Evolutionary conservation across 2,888 invertebrate genomes (phyloP).

Genomic region (Sericinus montela): DNA sequence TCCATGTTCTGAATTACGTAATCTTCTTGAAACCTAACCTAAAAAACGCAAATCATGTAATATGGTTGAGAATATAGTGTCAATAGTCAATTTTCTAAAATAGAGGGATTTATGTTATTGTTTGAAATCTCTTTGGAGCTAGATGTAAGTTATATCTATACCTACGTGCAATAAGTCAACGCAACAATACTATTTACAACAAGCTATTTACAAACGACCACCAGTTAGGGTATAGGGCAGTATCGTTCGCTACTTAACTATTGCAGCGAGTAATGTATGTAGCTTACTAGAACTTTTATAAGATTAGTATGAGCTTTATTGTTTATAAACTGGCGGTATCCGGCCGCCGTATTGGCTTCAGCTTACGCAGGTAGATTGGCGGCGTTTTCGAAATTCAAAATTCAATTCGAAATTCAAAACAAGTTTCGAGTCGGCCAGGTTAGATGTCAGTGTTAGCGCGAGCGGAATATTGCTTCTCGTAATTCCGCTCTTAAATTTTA

Average conservation of each 20-base stretch:
- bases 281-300: too few relatives aligned
- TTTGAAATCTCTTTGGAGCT: not conserved
- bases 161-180: not conserved
- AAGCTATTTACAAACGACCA: too few relatives aligned
- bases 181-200: not conserved
- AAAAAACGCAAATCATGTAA: not conserved
- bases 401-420: too few relatives aligned
- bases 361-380: too few relatives aligned
- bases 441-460: too few relatives aligned
- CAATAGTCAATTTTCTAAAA: not conserved
- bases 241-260: not conserved
- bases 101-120: not conserved
- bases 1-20: not conserved
- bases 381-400: too few relatives aligned
- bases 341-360: not conserved
- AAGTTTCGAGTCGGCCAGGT: too few relatives aligned
- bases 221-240: too few relatives aligned
- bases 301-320: too few relatives aligned
- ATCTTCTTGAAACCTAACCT: not conserved
- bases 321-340: not conserved
- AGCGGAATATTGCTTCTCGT: not conserved
- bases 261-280: too few relatives aligned
- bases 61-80: not conserved
- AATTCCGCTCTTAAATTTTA: not conserved
- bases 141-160: not conserved